Evolutionary conservation across 2,888 invertebrate genomes (phyloP), one percentile per base, ranked within the genome.

Genomic region (Agelastica alni): DNA sequence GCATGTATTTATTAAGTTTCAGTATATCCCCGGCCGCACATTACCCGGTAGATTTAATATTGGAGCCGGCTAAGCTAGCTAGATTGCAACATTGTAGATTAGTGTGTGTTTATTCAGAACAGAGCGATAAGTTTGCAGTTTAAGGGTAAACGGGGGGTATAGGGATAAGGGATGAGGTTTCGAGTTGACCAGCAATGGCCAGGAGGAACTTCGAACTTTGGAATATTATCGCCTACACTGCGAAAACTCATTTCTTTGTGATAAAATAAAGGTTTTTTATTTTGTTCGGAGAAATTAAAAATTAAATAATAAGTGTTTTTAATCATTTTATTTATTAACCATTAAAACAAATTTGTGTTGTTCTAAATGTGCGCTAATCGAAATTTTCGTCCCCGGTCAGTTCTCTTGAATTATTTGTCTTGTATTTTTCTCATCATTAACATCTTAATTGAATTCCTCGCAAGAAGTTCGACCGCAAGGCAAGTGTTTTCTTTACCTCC

Each of bases 71-170:
- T 63, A 64, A 66, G 62, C 63, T 55, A 57, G 57, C 62, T 67
- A 68, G 66, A 71, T 71, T 69, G 69, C 71, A 69, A 71, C 72
- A 70, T 70, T 72, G 72, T 71, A 72, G 71, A 73, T 73, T 73
- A 73, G 70, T 65, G 68, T 68, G 69, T 72, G 73, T 74, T 71
- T 73, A 71, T 72, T 71, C 68, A 65, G 66, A 68, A 65, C 60
- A 58, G 61, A 64, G 66, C 68, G 71, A 72, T 72, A 73, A 74
- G 71, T 72, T 70, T 68, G 63, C 64, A 61, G 60, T 54, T 58
- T 51, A 49, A 59, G 61, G 56, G 63, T 56, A 43, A 47, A 42
- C 43, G 37, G 46, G 43, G 45, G 26, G 16, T 10, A 10, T 39
- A 12, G 18, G 37, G 37, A 12, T n/a, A n/a, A 30, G 31, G 39